Base-by-base conservation (phyloP, 2,797 vertebrate species). In the Brachyrhaphis roseni region DNA sequence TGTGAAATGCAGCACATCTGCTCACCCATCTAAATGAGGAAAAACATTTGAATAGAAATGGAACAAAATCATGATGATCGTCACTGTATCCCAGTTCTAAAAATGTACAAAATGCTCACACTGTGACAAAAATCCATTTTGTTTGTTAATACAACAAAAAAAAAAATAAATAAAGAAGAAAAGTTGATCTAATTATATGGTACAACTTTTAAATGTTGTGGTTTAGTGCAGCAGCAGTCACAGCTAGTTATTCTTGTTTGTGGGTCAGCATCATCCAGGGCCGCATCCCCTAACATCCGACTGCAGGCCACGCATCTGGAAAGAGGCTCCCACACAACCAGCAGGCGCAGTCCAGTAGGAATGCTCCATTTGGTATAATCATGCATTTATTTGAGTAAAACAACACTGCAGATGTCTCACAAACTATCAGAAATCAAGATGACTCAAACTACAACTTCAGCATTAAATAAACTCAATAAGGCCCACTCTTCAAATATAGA, bases 261-360 rank as follows among this genome's bases (percentile, higher is more conserved):
- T 93, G 91, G 92, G 91, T 94, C 91, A 92, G 87, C 86, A 92
- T 91, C 90, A 89, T 82, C 84, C 78, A 86, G 73, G 7, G 23
- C 83, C 72, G 84, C 90, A 84, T 86, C 89, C 78, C 85, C 85
- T 79, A 75, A 86, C 88, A 87, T 88, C 89, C 88, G 86, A 92
- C 91, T 93, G 81, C 78, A 89, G 90, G 90, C 90, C 89, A 91
- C 78, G 82, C 75, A 72, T 13, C 46, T 70, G 84, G 31, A 73
- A 64, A 74, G 20, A 71, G 34, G 41, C 43, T 78, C 28, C 41
- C 57, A 7, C 43, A 57, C 26, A 77, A 79, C 84, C 82, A 90
- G 80, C 31, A 79, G 77, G 70, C 78, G 66, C 74, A 82, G 74
- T 72, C 41, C 10, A 51, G 75, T 64, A 74, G 31, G 26, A 74